Evolutionary conservation across 2,113 vertebrate species (phyloP).

Genomic region (Caloenas nicobarica): DNA sequence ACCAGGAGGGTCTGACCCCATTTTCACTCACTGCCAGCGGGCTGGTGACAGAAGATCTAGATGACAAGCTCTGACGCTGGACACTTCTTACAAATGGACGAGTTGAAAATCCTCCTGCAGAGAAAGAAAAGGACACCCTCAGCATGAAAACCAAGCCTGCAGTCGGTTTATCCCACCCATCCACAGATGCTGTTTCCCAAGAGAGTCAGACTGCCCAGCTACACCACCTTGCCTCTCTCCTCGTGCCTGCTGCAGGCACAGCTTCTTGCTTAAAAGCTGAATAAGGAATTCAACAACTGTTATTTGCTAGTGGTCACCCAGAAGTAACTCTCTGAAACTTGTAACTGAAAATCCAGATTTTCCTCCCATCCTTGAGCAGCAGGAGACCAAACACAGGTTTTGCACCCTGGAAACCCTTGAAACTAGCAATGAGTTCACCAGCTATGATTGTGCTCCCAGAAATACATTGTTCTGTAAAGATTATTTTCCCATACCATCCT

Average conservation of each 20-base stretch:
- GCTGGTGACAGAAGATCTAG: conserved; percentile 91
- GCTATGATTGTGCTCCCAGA: background rate
- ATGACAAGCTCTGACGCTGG: conserved; percentile 92
- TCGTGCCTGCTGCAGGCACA: background rate
- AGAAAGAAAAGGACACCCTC: background rate
- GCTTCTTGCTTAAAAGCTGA: background rate
- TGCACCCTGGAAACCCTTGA: background rate
- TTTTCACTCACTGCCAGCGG: conserved; percentile 89
- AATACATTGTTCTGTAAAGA: background rate
- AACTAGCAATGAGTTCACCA: background rate
- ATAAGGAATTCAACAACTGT: background rate
- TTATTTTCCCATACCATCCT: background rate
- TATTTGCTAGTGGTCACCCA: background rate
- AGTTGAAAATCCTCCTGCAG: conserved; percentile 91
- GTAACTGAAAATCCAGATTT: background rate
- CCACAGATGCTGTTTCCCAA: accelerated
- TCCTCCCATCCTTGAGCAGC: background rate
- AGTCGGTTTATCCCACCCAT: background rate
- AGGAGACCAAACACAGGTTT: background rate
- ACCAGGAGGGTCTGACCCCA: conserved; percentile 89
- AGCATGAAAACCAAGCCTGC: background rate
- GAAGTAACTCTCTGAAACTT: background rate
- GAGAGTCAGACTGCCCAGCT: background rate
- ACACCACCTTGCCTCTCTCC: accelerated
- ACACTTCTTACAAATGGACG: conserved; percentile 96